These are phyloP conservation scores for Rhincodon typus DNA, from an alignment of 2,797 vertebrate species.

Conservation along the genomic window DNA sequence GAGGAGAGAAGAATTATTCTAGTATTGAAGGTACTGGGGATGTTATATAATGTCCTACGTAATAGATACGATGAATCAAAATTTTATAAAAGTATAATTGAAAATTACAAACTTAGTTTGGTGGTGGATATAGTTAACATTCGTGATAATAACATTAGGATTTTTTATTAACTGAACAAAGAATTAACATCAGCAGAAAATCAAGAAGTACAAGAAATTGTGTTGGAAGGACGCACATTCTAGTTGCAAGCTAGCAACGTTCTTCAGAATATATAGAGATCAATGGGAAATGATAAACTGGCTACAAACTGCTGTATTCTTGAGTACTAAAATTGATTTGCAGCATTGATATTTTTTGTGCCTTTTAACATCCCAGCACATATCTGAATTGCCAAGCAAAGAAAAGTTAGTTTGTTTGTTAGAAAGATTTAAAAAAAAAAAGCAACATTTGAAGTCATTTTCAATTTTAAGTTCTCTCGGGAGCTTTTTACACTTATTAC, in stretches of 20 bases:
- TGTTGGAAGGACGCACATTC: not conserved
- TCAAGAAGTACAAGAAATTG: not conserved
- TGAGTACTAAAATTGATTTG: too few species aligned
- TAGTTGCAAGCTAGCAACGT: not conserved
- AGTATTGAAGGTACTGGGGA: not conserved
- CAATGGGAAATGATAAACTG: not conserved
- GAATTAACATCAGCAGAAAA: not conserved
- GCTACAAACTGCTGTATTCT: not conserved
- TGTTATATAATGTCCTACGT: not conserved
- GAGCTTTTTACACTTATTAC: not conserved
- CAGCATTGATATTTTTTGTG: too few species aligned
- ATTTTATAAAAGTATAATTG: too few species aligned
- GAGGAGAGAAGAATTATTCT: not conserved
- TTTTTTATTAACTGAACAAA: not conserved
- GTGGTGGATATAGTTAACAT: not conserved
- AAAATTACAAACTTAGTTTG: not conserved
- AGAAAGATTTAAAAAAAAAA: not conserved
- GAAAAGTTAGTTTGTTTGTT: too few species aligned
- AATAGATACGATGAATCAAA: not conserved
- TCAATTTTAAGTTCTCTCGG: not conserved
- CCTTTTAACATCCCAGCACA: not conserved
- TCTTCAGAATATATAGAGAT: not conserved
- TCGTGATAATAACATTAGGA: not conserved
- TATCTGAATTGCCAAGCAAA: too few species aligned
- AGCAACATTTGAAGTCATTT: not conserved